Conservation (phyloP, 2,113 vertebrate species). For the Heterotilapia buettikoferi region DNA sequence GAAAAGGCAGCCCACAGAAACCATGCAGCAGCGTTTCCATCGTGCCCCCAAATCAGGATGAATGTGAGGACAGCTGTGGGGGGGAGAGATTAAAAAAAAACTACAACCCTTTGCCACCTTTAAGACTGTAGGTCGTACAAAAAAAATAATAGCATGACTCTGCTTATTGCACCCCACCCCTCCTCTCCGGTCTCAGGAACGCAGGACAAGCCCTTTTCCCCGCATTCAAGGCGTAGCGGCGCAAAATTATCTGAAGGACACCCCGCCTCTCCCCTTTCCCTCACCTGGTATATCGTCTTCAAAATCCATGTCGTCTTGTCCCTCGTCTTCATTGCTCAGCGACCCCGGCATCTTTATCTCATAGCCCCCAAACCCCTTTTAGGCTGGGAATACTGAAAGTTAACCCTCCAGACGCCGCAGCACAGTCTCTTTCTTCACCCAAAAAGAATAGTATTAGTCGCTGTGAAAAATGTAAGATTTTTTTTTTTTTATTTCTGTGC, state of each 20-base stretch:
- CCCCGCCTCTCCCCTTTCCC: slow-evolving; percentile 63
- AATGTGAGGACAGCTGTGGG: slow-evolving; percentile 7
- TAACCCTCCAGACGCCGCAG: slow-evolving; percentile 73
- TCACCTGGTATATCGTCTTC: slow-evolving; percentile 83
- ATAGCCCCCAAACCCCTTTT: slow-evolving; percentile 68
- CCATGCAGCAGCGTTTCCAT: slow-evolving; percentile 13
- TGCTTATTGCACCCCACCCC: slow-evolving; percentile 60
- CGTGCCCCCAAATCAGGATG: slow-evolving; percentile 2
- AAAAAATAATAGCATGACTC: slow-evolving; percentile 53
- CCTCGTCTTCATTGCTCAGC: slow-evolving; percentile 82
- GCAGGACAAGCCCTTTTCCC: slow-evolving; percentile 76
- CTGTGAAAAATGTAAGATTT: not conserved
- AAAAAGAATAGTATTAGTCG: not conserved
- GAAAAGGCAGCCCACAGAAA: not conserved
- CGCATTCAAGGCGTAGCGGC: slow-evolving; percentile 74
- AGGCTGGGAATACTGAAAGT: slow-evolving; percentile 68
- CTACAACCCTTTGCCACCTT: slow-evolving; percentile 15
- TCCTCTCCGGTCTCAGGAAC: slow-evolving; percentile 50
- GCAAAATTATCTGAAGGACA: slow-evolving; percentile 70
- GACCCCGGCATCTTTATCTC: slow-evolving; percentile 82
- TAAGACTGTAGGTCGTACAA: slow-evolving; percentile 34
- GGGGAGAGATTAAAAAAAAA: not conserved
- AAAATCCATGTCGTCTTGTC: slow-evolving; percentile 81
- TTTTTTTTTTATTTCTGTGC: not conserved
- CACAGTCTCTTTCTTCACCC: slow-evolving; percentile 49